Evolutionary conservation across 1,140 invertebrate genomes (phyloP).

Genomic region (Conus ventricosus): DNA sequence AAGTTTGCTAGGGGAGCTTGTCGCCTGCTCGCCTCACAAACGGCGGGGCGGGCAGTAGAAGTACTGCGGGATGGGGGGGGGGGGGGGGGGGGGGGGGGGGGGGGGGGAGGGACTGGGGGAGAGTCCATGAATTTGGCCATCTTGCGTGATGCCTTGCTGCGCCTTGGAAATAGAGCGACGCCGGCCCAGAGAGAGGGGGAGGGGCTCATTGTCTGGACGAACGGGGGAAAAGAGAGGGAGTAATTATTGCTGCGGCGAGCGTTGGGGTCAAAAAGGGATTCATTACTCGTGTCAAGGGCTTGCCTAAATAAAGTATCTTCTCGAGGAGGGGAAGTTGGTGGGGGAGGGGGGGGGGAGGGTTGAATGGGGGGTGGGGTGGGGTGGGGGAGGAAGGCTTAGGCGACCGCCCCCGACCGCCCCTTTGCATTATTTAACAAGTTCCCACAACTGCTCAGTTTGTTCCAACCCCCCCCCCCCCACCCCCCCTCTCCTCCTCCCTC

Average conservation of each 20-base stretch:
- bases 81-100: too few relatives aligned
- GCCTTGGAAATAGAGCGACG: neutral
- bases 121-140: neutral
- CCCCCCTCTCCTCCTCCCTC: neutral
- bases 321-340: neutral
- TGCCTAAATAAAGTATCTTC: neutral
- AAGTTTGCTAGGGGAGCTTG: neutral
- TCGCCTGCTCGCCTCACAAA: neutral
- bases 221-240: neutral
- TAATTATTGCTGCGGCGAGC: neutral
- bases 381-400: neutral
- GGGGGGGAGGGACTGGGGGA: too few relatives aligned
- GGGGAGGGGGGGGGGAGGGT: neutral
- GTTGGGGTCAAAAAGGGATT: neutral
- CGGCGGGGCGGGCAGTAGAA: neutral
- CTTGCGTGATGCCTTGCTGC: neutral
- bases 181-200: neutral
- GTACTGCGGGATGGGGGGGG: too few relatives aligned
- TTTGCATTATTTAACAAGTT: conserved; percentile 3
- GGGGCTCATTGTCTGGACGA: neutral
- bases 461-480: too few relatives aligned
- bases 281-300: neutral
- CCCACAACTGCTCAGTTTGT: neutral
- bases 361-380: neutral
- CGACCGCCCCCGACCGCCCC: neutral